Base-by-base conservation (phyloP, 64 coral and sea anemone genomes). In the Montipora sp. region DNA sequence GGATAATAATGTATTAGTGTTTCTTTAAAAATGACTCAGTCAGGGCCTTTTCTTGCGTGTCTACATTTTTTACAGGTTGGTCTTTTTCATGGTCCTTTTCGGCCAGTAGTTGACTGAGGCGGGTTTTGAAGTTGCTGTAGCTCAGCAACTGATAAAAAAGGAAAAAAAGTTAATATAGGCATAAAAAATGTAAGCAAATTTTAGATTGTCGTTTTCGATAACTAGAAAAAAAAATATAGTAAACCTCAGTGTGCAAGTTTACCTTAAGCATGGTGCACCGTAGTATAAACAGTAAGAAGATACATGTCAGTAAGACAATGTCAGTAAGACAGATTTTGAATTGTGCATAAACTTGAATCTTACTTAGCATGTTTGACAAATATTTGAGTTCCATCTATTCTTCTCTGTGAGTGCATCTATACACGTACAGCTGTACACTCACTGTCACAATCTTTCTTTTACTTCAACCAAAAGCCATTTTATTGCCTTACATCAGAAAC, bases 41-140 rank as follows among this genome's bases (percentile, higher is more conserved):
- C 23, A 24, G 23, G 90, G 14, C 81, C 82, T 51, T 87, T 92
- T 73, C 50, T 84, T 59, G 80, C 73, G 51, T 75, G 67, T 71
- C 70, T 27, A 75, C 90, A 92, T 75, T 83, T 92, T 83, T 81
- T 84, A 65, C 90, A 85, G 19, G 48, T 75, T 84, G 80, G 90
- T 83, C 79, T 11, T 80, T 79, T 83, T 83, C 90, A 24, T 73
- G 48, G 15, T 91, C 53, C 55, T 91, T 75, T 84, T 73, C 60
- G 73, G 51, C 13, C 77, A 78, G 12, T 88, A 55, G 48, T 88
- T 75, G 45, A 48, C 5, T 2, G 57, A 21, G 53, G 65, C 36
- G 89, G n/a, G 78, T 90, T 90, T 81, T 80, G 44, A 81, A 90
- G 59, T 66, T 79, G 60, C 46, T 59, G 24, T 23, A 90, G 89